These are phyloP conservation scores for Channallabes apus DNA, from an alignment of 2,797 vertebrate genomes.

Conservation along the genomic window DNA sequence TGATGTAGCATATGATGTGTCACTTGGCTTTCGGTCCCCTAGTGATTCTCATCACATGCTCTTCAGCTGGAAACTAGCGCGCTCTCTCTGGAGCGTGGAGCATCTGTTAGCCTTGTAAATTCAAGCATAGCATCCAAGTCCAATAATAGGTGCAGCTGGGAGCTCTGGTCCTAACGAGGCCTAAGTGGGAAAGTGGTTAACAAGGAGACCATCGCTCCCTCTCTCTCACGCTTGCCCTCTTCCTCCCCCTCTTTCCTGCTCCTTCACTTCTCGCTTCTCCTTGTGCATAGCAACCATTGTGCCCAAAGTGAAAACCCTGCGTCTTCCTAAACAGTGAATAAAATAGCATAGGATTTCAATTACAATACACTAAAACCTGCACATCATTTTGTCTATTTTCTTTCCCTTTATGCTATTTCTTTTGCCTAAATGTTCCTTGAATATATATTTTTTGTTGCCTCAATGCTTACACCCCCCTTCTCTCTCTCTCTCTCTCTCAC, in stretches of 20 bases:
- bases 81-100: constrained; percentile 31
- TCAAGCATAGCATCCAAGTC: constrained; percentile 62
- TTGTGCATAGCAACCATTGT: constrained; percentile 55
- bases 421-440: constrained; percentile 30
- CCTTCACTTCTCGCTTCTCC: constrained; percentile 28
- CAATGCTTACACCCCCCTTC: constrained; percentile 40
- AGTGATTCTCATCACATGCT: constrained; percentile 14
- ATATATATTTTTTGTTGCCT: neutral
- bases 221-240: constrained; percentile 60
- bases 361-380: constrained; percentile 36
- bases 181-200: constrained; percentile 75
- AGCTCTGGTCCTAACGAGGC: constrained; percentile 74
- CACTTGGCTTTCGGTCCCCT: constrained; percentile 26
- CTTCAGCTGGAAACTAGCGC: constrained; percentile 18
- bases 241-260: constrained; percentile 42
- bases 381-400: constrained; percentile 50
- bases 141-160: constrained; percentile 64
- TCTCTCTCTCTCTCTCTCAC: constrained; percentile 59
- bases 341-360: constrained; percentile 39
- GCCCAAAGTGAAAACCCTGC: constrained; percentile 40
- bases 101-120: constrained; percentile 49
- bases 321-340: constrained; percentile 48
- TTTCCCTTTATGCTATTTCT: constrained; percentile 44
- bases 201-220: constrained; percentile 70
- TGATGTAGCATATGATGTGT: constrained; percentile 23